Conservation (phyloP, 2,113 vertebrate species). For the Capricornis sumatraensis region DNA sequence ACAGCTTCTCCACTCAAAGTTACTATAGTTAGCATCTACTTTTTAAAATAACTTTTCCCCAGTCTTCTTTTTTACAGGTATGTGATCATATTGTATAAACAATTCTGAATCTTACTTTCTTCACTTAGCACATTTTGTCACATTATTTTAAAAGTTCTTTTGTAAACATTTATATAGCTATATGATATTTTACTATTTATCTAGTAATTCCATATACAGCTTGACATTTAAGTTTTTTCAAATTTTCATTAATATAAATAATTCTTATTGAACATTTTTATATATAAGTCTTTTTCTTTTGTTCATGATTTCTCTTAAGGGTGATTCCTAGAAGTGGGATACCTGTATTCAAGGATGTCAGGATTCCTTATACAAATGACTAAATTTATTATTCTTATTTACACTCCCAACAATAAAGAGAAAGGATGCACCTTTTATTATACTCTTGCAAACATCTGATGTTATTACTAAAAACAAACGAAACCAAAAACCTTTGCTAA, state of each 20-base stretch:
- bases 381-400: constrained; percentile 11
- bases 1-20: neutral
- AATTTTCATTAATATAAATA: neutral
- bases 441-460: neutral
- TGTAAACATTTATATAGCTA: neutral
- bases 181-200: neutral
- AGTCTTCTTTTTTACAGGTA: neutral
- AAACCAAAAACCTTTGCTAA: neutral
- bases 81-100: neutral
- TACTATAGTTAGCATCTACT: neutral
- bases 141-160: neutral
- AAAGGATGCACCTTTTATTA: neutral
- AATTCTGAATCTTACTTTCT: neutral
- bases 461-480: neutral
- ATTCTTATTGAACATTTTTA: neutral
- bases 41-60: neutral
- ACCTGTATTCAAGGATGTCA: neutral
- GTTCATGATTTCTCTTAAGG: neutral
- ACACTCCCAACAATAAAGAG: neutral
- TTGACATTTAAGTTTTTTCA: neutral
- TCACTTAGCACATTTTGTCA: neutral
- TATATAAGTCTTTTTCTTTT: neutral
- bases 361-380: neutral
- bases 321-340: neutral
- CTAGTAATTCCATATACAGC: neutral